Conservation (phyloP, 2,113 vertebrate species). For the Empidonax alnorum region DNA sequence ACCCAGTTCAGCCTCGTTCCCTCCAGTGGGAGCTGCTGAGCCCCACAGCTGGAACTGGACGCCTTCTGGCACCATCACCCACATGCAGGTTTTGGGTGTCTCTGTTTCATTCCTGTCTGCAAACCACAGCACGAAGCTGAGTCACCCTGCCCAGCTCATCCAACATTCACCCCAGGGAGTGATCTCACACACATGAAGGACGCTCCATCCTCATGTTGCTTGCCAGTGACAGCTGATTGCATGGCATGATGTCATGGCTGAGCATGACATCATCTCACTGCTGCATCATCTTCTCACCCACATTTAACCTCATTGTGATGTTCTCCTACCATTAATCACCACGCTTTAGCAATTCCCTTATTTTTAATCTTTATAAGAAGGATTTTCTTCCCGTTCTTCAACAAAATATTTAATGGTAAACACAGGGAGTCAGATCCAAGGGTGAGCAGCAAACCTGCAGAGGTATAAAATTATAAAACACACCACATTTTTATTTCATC, state of each 20-base stretch:
- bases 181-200: conserved; percentile 17
- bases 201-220: rapidly evolving
- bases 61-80: rapidly evolving
- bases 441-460: conserved; percentile 23
- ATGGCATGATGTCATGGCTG: neutral
- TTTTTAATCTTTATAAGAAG: neutral
- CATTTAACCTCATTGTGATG: neutral
- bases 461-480: neutral
- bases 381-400: neutral
- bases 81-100: rapidly evolving
- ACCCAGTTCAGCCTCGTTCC: neutral
- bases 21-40: neutral
- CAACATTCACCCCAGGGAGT: conserved; percentile 69
- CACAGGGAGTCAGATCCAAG: neutral
- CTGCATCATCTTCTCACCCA: neutral
- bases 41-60: neutral
- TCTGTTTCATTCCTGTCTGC: neutral
- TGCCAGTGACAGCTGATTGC: rapidly evolving
- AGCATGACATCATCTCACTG: rapidly evolving
- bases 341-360: neutral
- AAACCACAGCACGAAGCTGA: neutral
- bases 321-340: neutral
- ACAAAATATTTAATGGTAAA: neutral
- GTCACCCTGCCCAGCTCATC: conserved; percentile 20
- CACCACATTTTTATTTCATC: neutral